Base-by-base conservation (phyloP, 1,140 invertebrate species). In the Metaphire vulgaris region DNA sequence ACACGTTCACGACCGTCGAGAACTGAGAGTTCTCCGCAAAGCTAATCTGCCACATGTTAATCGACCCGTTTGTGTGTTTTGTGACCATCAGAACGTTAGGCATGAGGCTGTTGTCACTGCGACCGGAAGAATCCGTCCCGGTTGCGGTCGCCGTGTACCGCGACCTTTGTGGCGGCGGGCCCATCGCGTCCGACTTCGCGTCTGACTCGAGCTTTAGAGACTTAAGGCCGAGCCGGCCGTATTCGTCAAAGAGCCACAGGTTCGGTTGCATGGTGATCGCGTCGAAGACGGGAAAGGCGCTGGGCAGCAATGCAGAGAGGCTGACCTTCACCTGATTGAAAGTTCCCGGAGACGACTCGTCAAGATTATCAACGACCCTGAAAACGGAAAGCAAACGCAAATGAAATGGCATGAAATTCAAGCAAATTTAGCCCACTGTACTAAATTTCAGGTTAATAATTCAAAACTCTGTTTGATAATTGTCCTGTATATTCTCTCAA, bases 1-100 rank as follows among this genome's bases (percentile, higher is more conserved):
- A 92, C 80, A 99, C 96, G 85, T 94, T 98, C 81, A 99, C 88
- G 65, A 91, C 87, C 85, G 96, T 95, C 70, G 94, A 94, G 85
- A 98, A 98, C 41, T 56, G 41, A 0, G 65, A 67, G 2, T 74
- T 31, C 80, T 97, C 95, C 33, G 92, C 93, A 85, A 98, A 97
- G 6, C 92, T 96, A 0, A 99, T 87, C 84, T 98, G 93, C 98
- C 98, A 99, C 14, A 99, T 89, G 87, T 99, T 99, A 12, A 99
- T 88, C 0, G 96, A 97, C 30, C 97, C 97, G 83, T 99, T 99
- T 67, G 92, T 92, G 84, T 99, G 97, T 28, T 74, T 67, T 16
- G 41, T 74, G 33, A 34, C 30, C 30, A 76, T 32, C 29, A 72
- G 32, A 56, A 71, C 56, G 1, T 33, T 30, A 28, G 68, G 69